Conservation (phyloP, 2,888 invertebrate genomes). For the Meteorus cinctellus region DNA sequence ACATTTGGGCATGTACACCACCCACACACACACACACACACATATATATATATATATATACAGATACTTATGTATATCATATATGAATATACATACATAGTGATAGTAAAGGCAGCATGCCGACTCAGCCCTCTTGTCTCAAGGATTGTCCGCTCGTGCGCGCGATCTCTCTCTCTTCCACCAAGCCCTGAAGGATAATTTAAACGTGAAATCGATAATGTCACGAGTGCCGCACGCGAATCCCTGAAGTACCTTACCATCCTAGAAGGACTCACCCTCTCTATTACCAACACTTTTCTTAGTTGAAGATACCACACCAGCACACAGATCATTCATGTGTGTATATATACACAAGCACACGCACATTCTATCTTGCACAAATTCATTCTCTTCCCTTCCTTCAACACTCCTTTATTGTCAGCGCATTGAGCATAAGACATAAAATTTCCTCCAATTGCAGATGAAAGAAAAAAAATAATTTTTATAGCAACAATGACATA, state of each 20-base stretch:
- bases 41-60: neutral
- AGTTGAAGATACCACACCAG: neutral
- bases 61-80: neutral
- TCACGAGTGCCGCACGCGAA: constrained; percentile 38
- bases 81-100: constrained; percentile 1
- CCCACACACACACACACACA: neutral
- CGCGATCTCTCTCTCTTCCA: neutral
- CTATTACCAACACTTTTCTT: constrained; percentile 6
- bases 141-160: constrained; percentile 28
- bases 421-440: neutral
- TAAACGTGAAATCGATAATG: constrained; percentile 50
- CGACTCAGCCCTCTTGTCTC: constrained; percentile 46
- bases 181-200: constrained; percentile 48
- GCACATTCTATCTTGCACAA: too few species aligned
- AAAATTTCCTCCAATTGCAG: neutral
- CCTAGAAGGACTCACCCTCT: constrained; percentile 32
- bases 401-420: neutral
- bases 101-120: constrained; percentile 26
- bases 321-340: neutral
- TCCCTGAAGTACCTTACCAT: constrained; percentile 31
- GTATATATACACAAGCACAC: neutral
- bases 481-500: neutral
- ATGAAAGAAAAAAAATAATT: neutral
- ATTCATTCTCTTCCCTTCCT: too few species aligned
- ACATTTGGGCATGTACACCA: neutral